Percentiles rank a stretch among this genome's conserved stretches.
phyloP scores from a whole-genome alignment of 1,140 invertebrate genomes.

The Drosophila truncata region DNA sequence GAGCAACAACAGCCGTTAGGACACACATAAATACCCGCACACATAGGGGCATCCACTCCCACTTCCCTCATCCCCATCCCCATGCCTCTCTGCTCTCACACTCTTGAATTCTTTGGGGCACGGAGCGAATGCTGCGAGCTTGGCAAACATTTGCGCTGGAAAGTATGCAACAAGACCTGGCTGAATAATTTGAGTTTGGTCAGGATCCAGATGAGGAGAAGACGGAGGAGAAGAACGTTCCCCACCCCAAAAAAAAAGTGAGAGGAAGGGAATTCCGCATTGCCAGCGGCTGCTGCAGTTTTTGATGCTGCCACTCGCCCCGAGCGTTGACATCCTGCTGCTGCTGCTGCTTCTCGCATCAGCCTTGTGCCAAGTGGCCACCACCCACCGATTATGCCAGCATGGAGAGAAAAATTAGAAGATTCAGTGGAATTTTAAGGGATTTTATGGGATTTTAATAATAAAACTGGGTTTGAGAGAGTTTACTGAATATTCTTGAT shows the following conservation, averaged over 20 bases:
- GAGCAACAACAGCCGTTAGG: conserved; percentile 47
- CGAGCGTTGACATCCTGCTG: conserved; percentile 64
- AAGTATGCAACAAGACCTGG: conserved; percentile 81
- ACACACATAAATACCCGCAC: conserved; percentile 30
- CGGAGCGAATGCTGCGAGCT: conserved; percentile 55
- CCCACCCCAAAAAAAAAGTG: neutral
- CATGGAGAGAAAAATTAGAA: neutral
- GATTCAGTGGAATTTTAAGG: neutral
- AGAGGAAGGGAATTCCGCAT: conserved; percentile 49
- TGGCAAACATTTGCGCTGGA: conserved; percentile 77
- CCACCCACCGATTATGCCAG: conserved; percentile 49
- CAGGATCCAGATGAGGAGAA: conserved; percentile 20
- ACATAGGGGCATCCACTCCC: conserved; percentile 27
- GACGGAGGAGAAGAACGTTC: neutral
- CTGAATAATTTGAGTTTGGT: conserved; percentile 78
- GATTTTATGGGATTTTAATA: neutral
- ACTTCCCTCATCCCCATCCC: neutral
- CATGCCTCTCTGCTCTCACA: conserved; percentile 4
- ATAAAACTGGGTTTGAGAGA: neutral
- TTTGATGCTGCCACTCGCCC: conserved; percentile 46
- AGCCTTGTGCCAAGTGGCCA: conserved; percentile 56
- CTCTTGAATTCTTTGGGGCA: conserved; percentile 51
- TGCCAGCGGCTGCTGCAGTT: conserved; percentile 57
- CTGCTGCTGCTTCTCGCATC: conserved; percentile 31
- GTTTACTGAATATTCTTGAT: neutral